A percentile compares a stretch with the other conserved stretches of the same genome.
Evolutionary conservation across 2,113 vertebrate genomes (phyloP).

Genomic region (Sialia sialis): DNA sequence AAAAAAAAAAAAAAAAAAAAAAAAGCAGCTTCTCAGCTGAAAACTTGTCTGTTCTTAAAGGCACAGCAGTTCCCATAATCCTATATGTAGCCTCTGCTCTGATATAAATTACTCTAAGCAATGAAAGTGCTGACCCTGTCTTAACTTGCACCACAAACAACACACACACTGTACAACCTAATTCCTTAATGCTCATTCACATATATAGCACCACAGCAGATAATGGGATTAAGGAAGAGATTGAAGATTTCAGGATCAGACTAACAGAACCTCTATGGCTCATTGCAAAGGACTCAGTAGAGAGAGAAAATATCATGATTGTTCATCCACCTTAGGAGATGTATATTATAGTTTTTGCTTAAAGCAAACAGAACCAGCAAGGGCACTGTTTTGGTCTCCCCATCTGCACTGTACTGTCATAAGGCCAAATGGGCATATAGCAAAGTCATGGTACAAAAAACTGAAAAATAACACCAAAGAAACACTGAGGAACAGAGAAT

Average conservation of each 20-base stretch:
- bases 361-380: not conserved
- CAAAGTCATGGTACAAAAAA: not conserved
- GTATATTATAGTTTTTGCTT: not conserved
- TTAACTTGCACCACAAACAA: not conserved
- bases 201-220: constrained; percentile 7
- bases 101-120: not conserved
- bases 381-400: not conserved
- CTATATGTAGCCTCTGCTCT: not conserved
- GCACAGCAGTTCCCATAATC: not conserved
- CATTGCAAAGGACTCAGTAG: not conserved
- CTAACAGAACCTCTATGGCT: not conserved
- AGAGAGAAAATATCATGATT: not conserved
- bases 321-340: not conserved
- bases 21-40: not conserved
- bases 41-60: not conserved
- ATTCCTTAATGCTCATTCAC: constrained; percentile 2
- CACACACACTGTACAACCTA: not conserved
- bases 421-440: not conserved
- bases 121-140: constrained; percentile 25
- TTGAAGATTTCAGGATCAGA: not conserved
- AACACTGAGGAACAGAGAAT: not conserved
- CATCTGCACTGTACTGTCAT: not conserved
- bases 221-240: constrained; percentile 17
- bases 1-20: not conserved
- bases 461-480: not conserved